Evolutionary conservation across 1,140 invertebrate genomes (phyloP).

Genomic region (Lepidostoma basale): DNA sequence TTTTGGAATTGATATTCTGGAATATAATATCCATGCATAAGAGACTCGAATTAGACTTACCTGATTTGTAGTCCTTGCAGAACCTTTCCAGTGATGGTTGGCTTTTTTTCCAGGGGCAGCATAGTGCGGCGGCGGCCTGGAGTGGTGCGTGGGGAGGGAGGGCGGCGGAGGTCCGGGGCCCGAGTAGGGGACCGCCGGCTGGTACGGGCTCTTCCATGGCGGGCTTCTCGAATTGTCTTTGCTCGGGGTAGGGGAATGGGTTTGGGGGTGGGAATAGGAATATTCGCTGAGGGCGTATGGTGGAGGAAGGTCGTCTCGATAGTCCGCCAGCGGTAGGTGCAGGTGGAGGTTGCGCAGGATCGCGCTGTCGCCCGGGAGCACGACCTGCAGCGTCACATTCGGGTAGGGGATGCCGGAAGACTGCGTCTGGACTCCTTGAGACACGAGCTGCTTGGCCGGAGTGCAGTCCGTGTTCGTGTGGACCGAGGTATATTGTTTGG

Average conservation of each 20-base stretch:
- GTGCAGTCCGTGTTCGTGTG: neutral
- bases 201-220: constrained; percentile 1
- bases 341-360: neutral
- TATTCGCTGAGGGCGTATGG: neutral
- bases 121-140: neutral
- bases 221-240: neutral
- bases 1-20: neutral
- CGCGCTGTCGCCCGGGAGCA: neutral
- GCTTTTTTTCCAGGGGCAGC: neutral
- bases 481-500: neutral
- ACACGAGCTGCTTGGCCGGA: neutral
- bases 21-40: no score
- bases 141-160: neutral
- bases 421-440: neutral
- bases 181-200: neutral
- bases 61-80: constrained; percentile 1
- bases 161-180: neutral
- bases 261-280: neutral
- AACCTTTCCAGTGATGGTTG: neutral
- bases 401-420: neutral
- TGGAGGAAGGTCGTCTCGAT: neutral
- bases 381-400: neutral
- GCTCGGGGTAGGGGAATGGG: neutral
- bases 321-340: neutral
- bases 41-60: no score